Base-by-base conservation (phyloP, 2,113 vertebrate genomes). In the Catharus fuscescens region DNA sequence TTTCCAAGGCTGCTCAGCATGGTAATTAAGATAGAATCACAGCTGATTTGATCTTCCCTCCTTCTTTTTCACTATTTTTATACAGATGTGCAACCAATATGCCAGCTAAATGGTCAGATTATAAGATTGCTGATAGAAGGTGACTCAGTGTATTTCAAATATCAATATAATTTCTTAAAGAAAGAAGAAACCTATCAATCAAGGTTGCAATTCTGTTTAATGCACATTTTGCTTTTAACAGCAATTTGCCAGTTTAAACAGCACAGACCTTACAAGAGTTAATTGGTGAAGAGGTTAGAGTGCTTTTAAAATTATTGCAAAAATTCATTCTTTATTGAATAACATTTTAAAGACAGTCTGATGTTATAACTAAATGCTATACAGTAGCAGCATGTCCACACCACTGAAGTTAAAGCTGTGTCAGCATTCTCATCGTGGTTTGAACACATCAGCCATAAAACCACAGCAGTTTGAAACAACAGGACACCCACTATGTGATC, bases 181-280 rank as follows among this genome's bases (percentile, higher is more conserved):
- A 95, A 91, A 80, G 90, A 96, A 94, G 87, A 78, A 96, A 95
- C 71, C 88, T 97, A 85, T 78, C 83, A 92, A 90, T 80, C 86
- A 95, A 90, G 73, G 78, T 59, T 88, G 93, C n/a, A 96, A 96
- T 76, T 96, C 91, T 89, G 80, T 97, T 98, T 98, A 98, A 98
- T 98, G 96, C 92, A 96, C 81, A 92, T 79, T 94, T 97, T 98
- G 97, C 97, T 98, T 97, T 98, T 97, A 98, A 97, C 77, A 97
- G 97, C 97, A 98, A 95, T 96, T 96, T 97, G 93, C 90, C 97
- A 92, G 94, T 97, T 96, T 93, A 95, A 97, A 97, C 93, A 97
- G 96, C 93, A 96, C 79, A 95, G 80, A 88, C 64, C 85, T 97
- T 97, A 96, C 95, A 97, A 95, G 54, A 94, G 90, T 97, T 69